Percentiles rank a stretch among this genome's conserved stretches.
Conservation (phyloP, 2,888 invertebrate genomes). For the Chrysolina americana region DNA sequence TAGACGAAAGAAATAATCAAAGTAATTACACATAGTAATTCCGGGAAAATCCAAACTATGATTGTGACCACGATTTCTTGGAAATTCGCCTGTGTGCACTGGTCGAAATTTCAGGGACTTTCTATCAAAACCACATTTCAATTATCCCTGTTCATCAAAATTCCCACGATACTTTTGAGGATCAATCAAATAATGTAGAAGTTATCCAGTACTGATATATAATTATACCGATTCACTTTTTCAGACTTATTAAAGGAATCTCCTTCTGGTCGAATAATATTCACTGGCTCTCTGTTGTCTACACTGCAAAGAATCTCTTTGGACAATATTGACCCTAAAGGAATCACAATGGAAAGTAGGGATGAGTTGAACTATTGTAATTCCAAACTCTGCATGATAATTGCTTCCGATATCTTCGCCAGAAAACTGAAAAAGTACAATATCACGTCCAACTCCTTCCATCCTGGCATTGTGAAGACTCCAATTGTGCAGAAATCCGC, state of each 20-base stretch:
- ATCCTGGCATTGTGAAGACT: slow-evolving; percentile 48
- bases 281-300: slow-evolving; percentile 44
- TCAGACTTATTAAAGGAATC: slow-evolving; percentile 48
- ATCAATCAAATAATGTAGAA: no score
- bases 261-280: slow-evolving; percentile 45
- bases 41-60: no score
- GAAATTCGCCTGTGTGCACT: no score
- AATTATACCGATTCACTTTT: slow-evolving; percentile 11
- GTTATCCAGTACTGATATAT: no score
- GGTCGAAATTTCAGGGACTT: no score
- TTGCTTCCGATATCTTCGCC: slow-evolving; percentile 46
- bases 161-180: no score
- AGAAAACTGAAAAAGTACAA: slow-evolving; percentile 41
- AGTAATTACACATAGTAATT: no score
- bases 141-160: no score
- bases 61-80: no score
- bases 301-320: slow-evolving; percentile 15
- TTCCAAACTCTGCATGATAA: slow-evolving; percentile 43
- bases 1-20: no score
- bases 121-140: no score
- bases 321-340: background rate
- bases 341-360: no score
- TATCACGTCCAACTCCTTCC: slow-evolving; percentile 45
- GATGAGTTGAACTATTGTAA: slow-evolving; percentile 31
- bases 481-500: slow-evolving; percentile 6